Conservation (phyloP, 2,113 vertebrate genomes). For the Phalacrocorax aristotelis region DNA sequence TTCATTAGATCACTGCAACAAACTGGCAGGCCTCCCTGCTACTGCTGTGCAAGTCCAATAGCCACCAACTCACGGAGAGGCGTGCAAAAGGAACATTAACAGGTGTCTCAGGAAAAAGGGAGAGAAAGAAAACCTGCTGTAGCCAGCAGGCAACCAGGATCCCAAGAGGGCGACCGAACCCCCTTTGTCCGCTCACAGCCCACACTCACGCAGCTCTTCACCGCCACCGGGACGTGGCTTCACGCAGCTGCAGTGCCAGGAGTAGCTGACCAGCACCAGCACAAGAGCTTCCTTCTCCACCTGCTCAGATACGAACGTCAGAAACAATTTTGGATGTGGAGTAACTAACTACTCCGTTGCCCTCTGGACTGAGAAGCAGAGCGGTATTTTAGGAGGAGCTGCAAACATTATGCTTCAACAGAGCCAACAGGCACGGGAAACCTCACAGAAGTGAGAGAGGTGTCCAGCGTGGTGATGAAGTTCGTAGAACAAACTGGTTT, state of each 20-base stretch:
- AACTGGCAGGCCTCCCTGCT: not conserved
- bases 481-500: not conserved
- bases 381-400: not conserved
- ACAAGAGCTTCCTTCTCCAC: not conserved
- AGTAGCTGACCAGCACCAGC: fast-evolving
- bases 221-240: fast-evolving
- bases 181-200: fast-evolving
- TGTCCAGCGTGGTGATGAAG: too few species aligned
- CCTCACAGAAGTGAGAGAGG: not conserved
- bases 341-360: not conserved
- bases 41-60: not conserved
- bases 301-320: fast-evolving
- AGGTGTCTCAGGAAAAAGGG: not conserved
- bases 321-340: not conserved
- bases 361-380: not conserved
- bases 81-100: not conserved
- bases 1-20: not conserved
- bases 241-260: fast-evolving
- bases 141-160: not conserved
- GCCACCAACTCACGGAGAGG: not conserved
- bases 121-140: not conserved
- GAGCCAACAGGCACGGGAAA: not conserved
- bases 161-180: fast-evolving
- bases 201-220: not conserved
- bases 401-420: not conserved